Evolutionary conservation across 2,797 vertebrate genomes (phyloP), one percentile per base, ranked within the genome.

Genomic region (Chrysocyon brachyurus): DNA sequence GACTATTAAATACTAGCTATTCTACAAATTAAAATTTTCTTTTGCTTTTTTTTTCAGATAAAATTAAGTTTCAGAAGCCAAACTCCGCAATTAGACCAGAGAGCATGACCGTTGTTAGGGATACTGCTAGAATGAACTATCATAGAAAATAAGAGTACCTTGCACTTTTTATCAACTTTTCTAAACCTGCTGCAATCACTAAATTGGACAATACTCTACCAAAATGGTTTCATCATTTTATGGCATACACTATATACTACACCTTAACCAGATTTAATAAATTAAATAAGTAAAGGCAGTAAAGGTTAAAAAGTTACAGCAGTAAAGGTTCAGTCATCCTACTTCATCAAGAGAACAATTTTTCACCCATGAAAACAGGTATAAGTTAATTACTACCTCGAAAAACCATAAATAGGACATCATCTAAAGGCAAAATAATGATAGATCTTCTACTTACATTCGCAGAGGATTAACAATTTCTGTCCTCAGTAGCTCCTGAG

Each of bases 391-490:
- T 59, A 83, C 79, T 61, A 3, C 17, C 12, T 36, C 52, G 86
- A 49, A 82, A 85, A 73, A 54, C 28, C 95, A 61, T 36, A 85
- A 72, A 56, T 3, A 85, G 33, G 64, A 82, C 2, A 31, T 5
- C 57, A 92, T 8, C 6, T 49, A 82, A 81, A 61, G 28, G 26
- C 19, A 90, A 61, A 90, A 24, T 26, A 68, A 24, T 14, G 16
- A 36, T 12, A 1, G 3, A n/a, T 22, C 26, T 31, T 90, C 56
- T 75, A 99, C 99, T 99, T 99, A 99, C 99, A 99, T 99, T 98
- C 99, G 99, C 97, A 99, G 98, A 78, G 99, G 99, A 98, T 99
- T 99, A 93, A 99, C 99, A 88, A 99, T 99, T 98, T 99, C 99
- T 68, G 99, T 99, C 97, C 99, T 99, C 63, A 99, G 98, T 33